Evolutionary conservation across 2,113 vertebrate species (phyloP).

Genomic region (Aptenodytes forsteri): DNA sequence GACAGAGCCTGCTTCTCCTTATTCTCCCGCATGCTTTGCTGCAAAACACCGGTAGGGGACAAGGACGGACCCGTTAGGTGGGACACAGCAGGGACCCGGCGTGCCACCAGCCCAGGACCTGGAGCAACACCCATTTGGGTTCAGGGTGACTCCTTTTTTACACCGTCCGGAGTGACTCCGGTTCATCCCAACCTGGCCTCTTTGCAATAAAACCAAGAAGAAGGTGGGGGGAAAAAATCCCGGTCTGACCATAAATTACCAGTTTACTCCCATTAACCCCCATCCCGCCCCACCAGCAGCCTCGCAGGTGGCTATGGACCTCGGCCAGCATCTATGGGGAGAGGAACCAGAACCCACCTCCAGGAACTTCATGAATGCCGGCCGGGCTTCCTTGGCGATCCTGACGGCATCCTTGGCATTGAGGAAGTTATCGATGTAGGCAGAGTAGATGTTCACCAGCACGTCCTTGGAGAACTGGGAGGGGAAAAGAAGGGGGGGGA

Average conservation of each 20-base stretch:
- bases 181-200: neutral
- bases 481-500: neutral
- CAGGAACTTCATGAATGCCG: constrained; percentile 96
- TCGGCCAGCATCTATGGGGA: neutral
- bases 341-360: constrained; percentile 79
- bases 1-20: constrained; percentile 97
- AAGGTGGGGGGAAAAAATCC: neutral
- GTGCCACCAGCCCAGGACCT: neutral
- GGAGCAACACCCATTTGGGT: neutral
- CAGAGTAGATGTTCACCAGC: constrained; percentile 94
- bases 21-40: constrained; percentile 99
- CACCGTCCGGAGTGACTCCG: fast-evolving
- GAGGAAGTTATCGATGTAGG: constrained; percentile 98
- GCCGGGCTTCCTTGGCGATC: constrained; percentile 93
- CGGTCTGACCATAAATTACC: neutral
- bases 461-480: constrained; percentile 96
- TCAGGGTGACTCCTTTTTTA: neutral
- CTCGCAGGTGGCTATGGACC: neutral
- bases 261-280: neutral
- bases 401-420: constrained; percentile 96
- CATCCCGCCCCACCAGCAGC: neutral
- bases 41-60: neutral
- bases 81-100: neutral
- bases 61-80: neutral
- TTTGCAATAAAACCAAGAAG: neutral